A percentile compares a stretch with the other conserved stretches of the same genome.
Conservation (phyloP, 1,140 invertebrate genomes). For the Bombus cullumanus region DNA sequence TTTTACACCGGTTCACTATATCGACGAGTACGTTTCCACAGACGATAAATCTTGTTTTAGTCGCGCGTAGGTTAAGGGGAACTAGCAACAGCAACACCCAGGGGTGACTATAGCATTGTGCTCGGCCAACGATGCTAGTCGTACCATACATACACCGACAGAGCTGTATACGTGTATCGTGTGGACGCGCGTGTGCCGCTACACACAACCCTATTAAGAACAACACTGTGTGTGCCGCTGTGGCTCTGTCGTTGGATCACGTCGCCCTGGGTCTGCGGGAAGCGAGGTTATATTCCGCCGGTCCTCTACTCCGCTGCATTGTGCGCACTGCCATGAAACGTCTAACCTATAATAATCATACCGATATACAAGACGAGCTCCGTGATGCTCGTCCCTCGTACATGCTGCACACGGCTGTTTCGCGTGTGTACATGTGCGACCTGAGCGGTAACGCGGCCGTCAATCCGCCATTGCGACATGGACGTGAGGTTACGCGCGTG, state of each 20-base stretch:
- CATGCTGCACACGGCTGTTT: neutral
- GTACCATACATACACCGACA: neutral
- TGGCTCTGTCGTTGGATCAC: conserved; percentile 42
- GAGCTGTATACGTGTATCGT: neutral
- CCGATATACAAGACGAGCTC: conserved; percentile 51
- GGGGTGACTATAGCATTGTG: conserved; percentile 58
- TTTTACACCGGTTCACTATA: neutral
- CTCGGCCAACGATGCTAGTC: conserved; percentile 52
- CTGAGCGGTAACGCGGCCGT: conserved; percentile 45
- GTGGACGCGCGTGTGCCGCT: neutral
- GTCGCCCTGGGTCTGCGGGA: conserved; percentile 41
- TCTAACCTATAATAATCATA: conserved; percentile 68
- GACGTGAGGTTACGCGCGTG: conserved; percentile 60
- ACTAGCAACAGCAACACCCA: conserved; percentile 51
- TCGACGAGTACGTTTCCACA: conserved; percentile 45
- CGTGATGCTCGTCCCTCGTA: conserved; percentile 55
- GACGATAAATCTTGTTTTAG: conserved; percentile 56
- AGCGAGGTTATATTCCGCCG: conserved; percentile 43
- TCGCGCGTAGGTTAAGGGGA: conserved; percentile 52
- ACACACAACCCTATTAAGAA: conserved; percentile 42
- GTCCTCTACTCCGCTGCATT: conserved; percentile 45
- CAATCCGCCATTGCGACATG: conserved; percentile 57
- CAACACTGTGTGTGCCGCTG: conserved; percentile 12
- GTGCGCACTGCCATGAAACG: conserved; percentile 50
- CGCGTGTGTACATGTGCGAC: conserved; percentile 18